Evolutionary conservation across 2,888 invertebrate genomes (phyloP).

Genomic region (Cheilosia scutellata): DNA sequence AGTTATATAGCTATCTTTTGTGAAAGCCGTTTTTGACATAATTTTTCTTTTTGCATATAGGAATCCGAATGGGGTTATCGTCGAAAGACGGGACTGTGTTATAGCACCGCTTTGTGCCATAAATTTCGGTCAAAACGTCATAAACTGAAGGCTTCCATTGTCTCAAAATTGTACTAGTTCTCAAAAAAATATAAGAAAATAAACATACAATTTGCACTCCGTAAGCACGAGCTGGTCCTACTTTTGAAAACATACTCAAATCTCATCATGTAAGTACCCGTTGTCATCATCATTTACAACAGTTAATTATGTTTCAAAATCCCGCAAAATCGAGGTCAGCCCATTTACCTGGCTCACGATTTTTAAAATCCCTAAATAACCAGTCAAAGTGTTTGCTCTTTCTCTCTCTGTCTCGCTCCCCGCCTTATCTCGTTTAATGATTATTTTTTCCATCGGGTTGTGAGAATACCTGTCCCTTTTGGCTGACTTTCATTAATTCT

Average conservation of each 20-base stretch:
- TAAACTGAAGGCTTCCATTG: too few species aligned
- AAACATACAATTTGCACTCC: too few species aligned
- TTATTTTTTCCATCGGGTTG: constrained; percentile 5
- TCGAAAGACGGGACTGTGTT: too few species aligned
- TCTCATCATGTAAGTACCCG: constrained; percentile 54
- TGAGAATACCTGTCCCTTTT: constrained; percentile 48
- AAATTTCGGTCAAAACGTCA: too few species aligned
- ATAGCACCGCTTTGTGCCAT: too few species aligned
- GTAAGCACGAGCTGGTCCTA: too few species aligned
- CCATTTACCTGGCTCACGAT: constrained; percentile 69
- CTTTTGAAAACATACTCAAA: not conserved
- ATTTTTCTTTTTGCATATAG: too few species aligned
- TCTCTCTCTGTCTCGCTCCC: constrained; percentile 8
- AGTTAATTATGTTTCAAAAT: constrained; percentile 64
- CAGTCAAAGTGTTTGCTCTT: constrained; percentile 38
- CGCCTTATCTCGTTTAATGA: constrained; percentile 14
- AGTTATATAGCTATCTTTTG: too few species aligned
- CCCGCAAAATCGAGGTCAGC: constrained; percentile 69
- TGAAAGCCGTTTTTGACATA: too few species aligned
- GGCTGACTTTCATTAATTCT: constrained; percentile 67
- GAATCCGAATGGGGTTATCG: too few species aligned
- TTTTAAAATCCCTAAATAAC: constrained; percentile 56
- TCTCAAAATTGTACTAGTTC: too few species aligned
- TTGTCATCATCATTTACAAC: constrained; percentile 70
- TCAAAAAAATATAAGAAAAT: too few species aligned